phyloP scores from a whole-genome alignment of 2,797 vertebrate species.

The Galaxias olidus region DNA sequence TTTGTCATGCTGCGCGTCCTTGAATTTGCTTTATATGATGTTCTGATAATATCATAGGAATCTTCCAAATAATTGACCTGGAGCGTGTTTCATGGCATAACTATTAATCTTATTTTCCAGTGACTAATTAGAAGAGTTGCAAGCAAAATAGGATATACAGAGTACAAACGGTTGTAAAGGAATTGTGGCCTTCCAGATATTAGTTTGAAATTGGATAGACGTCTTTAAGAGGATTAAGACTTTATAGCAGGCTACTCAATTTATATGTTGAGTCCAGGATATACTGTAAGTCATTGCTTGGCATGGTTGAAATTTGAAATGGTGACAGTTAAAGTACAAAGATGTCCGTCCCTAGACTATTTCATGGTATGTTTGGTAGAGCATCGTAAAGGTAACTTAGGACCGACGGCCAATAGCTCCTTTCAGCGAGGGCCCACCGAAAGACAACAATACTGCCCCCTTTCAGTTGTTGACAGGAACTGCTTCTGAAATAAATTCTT shows the following conservation, averaged over 20 bases:
- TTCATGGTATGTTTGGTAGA: conserved; percentile 73
- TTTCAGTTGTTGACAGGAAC: conserved; percentile 55
- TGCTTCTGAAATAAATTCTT: conserved; percentile 38
- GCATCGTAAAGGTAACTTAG: conserved; percentile 69
- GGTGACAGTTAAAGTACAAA: conserved; percentile 80
- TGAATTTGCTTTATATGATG: conserved; percentile 59
- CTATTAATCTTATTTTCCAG: conserved; percentile 78
- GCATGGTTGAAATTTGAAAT: conserved; percentile 75
- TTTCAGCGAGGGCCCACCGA: conserved; percentile 36
- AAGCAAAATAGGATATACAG: conserved; percentile 55
- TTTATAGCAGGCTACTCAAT: conserved; percentile 70
- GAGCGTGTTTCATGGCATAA: conserved; percentile 67
- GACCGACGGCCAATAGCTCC: conserved; percentile 54
- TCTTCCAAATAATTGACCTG: conserved; percentile 73
- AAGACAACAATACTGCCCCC: conserved; percentile 72
- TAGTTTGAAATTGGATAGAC: conserved; percentile 74
- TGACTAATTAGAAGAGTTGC: conserved; percentile 70
- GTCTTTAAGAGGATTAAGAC: conserved; percentile 78
- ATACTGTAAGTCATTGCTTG: conserved; percentile 68
- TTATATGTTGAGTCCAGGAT: conserved; percentile 65
- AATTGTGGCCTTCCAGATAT: conserved; percentile 71
- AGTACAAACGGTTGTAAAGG: conserved; percentile 59
- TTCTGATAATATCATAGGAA: conserved; percentile 69
- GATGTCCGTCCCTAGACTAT: conserved; percentile 75
- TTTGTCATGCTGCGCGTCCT: conserved; percentile 64